Evolutionary conservation across 2,888 invertebrate genomes (phyloP), one percentile per base, ranked within the genome.

Genomic region (Stratiomys singularior): DNA sequence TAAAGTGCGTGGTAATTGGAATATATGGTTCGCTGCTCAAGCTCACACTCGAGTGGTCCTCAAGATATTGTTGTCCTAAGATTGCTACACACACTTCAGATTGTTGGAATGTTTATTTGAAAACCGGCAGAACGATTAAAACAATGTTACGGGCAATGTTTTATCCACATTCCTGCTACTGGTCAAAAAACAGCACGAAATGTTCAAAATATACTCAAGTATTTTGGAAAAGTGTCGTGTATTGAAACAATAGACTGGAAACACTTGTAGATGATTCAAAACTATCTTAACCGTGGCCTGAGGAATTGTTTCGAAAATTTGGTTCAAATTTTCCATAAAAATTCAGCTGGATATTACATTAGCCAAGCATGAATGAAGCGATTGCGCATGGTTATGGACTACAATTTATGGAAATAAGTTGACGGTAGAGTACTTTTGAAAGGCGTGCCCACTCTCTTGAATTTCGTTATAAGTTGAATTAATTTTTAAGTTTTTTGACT

Each of bases 71-170:
- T 74, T 74, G 74, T 60, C 74, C 44, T 58, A 74, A 74, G 74
- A 74, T 23, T 74, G 58, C 44, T 58, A 60, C 74, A 74, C 60
- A 21, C 74, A 28, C 74, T 74, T 60, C 60, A 74, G 23, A 58
- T 30, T 23, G n/a, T 46, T 58, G 30, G 25, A 25, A 25, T 28
- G 11, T 30, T 69, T 46, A 30, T 27, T 58, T 30, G 13, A 37
- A 58, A 18, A 58, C 30, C 58, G 30, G 30, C 28, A 44, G 27
- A n/a, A n/a, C n/a, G n/a, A n/a, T n/a, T n/a, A n/a, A n/a, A n/a
- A n/a, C n/a, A n/a, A n/a, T n/a, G n/a, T n/a, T n/a, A n/a, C 25
- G 13, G 21, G 28, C n/a, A 74, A 58, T 60, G 74, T 74, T 74
- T 47, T n/a, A n/a, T n/a, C n/a, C n/a, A n/a, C n/a, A n/a, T n/a